Evolutionary conservation across 1,140 invertebrate genomes (phyloP).

Genomic region (Pseudomyrmex cubaensis): DNA sequence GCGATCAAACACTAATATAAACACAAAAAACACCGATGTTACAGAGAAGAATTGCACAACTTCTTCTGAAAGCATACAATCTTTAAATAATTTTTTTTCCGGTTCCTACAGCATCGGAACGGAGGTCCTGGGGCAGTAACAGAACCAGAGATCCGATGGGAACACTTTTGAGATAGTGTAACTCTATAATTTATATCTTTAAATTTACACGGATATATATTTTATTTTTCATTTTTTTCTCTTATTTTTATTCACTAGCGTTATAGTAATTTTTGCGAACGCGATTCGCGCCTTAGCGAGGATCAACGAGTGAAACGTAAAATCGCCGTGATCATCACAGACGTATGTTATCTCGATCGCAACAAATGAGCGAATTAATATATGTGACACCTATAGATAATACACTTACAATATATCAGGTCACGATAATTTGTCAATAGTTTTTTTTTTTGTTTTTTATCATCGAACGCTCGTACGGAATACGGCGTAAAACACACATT

Average conservation of each 20-base stretch:
- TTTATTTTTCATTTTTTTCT: background rate
- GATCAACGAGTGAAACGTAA: slow-evolving; percentile 19
- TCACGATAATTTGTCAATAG: slow-evolving; percentile 57
- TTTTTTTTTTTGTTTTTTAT: background rate
- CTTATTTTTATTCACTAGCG: background rate
- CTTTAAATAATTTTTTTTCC: slow-evolving; percentile 12
- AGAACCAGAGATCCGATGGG: slow-evolving; percentile 67
- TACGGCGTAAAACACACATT: slow-evolving; percentile 38
- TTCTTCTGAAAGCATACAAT: background rate
- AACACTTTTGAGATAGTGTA: background rate
- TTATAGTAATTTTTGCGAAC: background rate
- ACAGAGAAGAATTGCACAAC: slow-evolving; percentile 13
- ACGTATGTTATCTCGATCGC: slow-evolving; percentile 15
- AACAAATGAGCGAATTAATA: slow-evolving; percentile 6
- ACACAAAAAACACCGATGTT: slow-evolving; percentile 33
- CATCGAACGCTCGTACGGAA: slow-evolving; percentile 48
- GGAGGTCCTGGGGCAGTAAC: slow-evolving; percentile 78
- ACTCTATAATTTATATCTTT: background rate
- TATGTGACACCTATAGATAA: background rate
- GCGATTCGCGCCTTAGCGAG: slow-evolving; percentile 24
- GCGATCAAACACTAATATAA: no score
- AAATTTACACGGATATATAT: background rate
- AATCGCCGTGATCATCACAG: background rate
- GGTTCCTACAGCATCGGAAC: slow-evolving; percentile 44
- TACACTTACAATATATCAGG: slow-evolving; percentile 55